phyloP scores from a whole-genome alignment of 2,113 vertebrate species.

The Paratilapia polleni region DNA sequence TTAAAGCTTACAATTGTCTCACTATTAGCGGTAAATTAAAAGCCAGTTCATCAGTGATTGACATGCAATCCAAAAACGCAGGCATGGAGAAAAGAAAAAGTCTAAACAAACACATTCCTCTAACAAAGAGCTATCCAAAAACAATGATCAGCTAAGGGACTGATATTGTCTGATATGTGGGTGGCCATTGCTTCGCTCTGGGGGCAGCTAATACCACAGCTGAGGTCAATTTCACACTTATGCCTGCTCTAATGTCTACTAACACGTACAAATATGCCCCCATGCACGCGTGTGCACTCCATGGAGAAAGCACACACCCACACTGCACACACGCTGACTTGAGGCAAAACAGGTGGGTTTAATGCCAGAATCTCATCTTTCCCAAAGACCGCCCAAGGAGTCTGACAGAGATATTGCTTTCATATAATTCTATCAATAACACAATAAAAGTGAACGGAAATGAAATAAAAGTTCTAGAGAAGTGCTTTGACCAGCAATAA shows the following conservation, averaged over 20 bases:
- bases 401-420: constrained; percentile 60
- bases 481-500: constrained; percentile 61
- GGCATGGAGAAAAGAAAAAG: neutral
- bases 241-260: constrained; percentile 53
- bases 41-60: constrained; percentile 48
- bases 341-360: constrained; percentile 75
- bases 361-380: constrained; percentile 71
- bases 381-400: constrained; percentile 59
- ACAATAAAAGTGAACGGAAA: constrained; percentile 65
- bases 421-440: constrained; percentile 70
- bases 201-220: constrained; percentile 67
- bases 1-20: constrained; percentile 21
- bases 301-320: neutral
- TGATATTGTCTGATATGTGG: constrained; percentile 55
- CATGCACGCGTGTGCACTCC: constrained; percentile 5
- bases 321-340: constrained; percentile 13
- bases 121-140: constrained; percentile 15
- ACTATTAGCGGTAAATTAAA: constrained; percentile 32
- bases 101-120: neutral
- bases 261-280: constrained; percentile 37
- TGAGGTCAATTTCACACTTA: constrained; percentile 79
- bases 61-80: neutral
- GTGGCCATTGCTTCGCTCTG: constrained; percentile 62
- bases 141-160: constrained; percentile 12
- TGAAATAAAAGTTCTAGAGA: constrained; percentile 55